A percentile compares a stretch with the other conserved stretches of the same genome.
Conservation (phyloP, 2,797 vertebrate species). For the Paguma larvata region DNA sequence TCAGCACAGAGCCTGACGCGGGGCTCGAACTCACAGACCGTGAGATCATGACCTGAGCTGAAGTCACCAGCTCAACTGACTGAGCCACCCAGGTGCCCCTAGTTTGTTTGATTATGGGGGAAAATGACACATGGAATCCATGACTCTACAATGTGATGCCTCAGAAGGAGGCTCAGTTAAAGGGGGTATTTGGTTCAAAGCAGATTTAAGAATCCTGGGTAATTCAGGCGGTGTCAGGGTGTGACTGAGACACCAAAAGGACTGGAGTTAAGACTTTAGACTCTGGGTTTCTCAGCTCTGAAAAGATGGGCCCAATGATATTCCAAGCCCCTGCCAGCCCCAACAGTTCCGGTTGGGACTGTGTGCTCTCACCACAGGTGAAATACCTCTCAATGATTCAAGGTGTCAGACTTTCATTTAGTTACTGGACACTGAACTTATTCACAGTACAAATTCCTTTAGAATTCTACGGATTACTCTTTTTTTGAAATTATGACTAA, state of each 20-base stretch:
- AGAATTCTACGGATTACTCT: background rate
- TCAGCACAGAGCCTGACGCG: too few relatives aligned
- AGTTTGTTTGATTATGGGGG: background rate
- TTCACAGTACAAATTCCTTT: background rate
- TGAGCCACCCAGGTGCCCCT: too few relatives aligned
- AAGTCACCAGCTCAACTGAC: too few relatives aligned
- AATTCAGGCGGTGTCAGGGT: background rate
- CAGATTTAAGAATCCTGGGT: background rate
- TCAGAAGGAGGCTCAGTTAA: background rate
- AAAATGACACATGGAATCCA: background rate
- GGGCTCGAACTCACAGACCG: too few relatives aligned
- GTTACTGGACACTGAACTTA: background rate
- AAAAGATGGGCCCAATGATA: background rate
- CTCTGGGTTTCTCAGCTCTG: background rate
- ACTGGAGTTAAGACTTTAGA: background rate
- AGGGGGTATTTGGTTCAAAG: constrained; percentile 31
- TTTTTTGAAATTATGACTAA: constrained; percentile 12
- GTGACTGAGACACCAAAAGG: background rate
- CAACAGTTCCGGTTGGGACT: background rate
- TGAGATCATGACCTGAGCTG: too few relatives aligned
- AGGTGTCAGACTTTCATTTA: background rate
- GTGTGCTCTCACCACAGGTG: background rate
- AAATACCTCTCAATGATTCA: background rate
- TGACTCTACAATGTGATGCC: background rate
- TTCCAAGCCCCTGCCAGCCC: background rate